phyloP scores from a whole-genome alignment of 2,113 vertebrate species.

The Triplophysa rosa region DNA sequence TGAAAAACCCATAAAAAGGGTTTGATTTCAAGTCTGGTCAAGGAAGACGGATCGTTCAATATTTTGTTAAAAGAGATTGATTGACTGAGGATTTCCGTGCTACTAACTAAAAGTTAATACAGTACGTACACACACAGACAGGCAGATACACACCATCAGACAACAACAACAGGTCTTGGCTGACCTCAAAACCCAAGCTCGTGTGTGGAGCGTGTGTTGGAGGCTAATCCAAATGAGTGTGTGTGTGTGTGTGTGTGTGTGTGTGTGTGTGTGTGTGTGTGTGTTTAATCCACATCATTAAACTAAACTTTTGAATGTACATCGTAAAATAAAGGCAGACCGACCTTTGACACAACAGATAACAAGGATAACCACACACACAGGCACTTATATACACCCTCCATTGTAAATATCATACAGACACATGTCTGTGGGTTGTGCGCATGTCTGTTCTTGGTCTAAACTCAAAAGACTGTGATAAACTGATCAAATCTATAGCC shows the following conservation, averaged over 20 bases:
- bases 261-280: neutral
- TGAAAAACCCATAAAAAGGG: no score
- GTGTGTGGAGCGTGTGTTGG: neutral
- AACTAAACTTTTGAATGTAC: conserved; percentile 5
- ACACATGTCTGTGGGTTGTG: neutral
- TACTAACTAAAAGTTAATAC: neutral
- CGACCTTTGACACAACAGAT: conserved; percentile 5
- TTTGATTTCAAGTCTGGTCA: no score
- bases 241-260: neutral
- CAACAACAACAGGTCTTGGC: neutral
- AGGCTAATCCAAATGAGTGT: neutral
- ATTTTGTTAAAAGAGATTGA: neutral
- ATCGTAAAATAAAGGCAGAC: neutral
- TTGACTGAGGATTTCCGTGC: neutral
- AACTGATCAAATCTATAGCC: conserved; percentile 43
- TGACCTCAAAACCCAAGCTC: neutral
- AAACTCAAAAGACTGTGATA: conserved; percentile 49
- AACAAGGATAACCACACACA: conserved; percentile 6
- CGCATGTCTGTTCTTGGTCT: conserved; percentile 26
- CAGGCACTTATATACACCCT: conserved; percentile 3
- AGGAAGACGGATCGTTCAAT: no score
- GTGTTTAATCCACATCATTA: conserved; percentile 8
- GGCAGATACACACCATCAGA: neutral
- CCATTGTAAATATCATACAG: neutral
- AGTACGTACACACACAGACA: conserved; percentile 3